Conservation (phyloP, 2,797 vertebrate genomes). For the Tachyglossus aculeatus region DNA sequence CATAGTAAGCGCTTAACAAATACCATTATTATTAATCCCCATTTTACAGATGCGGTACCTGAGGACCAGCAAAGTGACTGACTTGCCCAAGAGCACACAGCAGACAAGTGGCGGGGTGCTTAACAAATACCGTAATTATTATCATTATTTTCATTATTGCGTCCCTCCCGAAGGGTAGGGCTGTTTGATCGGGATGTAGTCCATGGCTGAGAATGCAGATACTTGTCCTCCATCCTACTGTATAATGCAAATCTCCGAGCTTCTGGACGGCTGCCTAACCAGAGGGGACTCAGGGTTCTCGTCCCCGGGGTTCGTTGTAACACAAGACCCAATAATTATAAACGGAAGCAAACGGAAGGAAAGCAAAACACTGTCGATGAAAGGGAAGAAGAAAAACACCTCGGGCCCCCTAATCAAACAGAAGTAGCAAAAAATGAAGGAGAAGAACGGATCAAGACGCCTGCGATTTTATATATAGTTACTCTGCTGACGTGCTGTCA, state of each 20-base stretch:
- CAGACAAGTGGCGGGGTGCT: too few species aligned
- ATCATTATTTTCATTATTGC: too few species aligned
- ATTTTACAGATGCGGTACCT: too few species aligned
- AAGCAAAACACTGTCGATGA: constrained; percentile 38
- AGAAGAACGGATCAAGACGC: accelerated
- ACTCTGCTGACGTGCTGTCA: too few species aligned
- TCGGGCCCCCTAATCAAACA: not conserved
- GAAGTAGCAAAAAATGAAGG: not conserved
- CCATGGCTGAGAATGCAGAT: not conserved
- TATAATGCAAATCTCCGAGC: not conserved
- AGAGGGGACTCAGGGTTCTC: constrained; percentile 51
- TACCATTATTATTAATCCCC: too few species aligned
- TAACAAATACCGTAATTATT: too few species aligned
- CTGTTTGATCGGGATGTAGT: not conserved
- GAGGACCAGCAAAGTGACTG: too few species aligned
- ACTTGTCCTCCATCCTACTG: not conserved
- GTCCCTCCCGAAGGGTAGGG: not conserved
- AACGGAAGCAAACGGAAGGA: constrained; percentile 51
- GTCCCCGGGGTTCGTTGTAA: constrained; percentile 46
- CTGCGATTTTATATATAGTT: too few species aligned
- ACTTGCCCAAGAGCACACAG: too few species aligned
- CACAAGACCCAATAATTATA: constrained; percentile 50
- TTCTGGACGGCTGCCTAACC: constrained; percentile 12
- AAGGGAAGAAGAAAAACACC: not conserved
- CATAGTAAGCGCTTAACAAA: too few species aligned